Base-by-base conservation (phyloP, 2,797 vertebrate species). In the Trematomus bernacchii region DNA sequence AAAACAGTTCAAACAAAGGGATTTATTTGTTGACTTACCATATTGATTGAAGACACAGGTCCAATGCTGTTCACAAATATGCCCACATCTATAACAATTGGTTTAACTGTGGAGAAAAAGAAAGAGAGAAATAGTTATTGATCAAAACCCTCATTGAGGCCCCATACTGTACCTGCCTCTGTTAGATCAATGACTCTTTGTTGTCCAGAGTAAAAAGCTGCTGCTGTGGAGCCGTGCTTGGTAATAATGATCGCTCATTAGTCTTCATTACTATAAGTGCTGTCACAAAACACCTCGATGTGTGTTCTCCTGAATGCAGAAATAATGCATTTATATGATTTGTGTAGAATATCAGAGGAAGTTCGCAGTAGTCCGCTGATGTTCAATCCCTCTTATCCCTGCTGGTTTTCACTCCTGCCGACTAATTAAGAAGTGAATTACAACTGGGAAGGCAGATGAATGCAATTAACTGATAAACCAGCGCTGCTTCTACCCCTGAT, bases 41-140 rank as follows among this genome's bases (percentile, higher is more conserved):
- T 98, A 87, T 99, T 97, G 93, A 99, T 98, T n/a, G 98, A 99
- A 3, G 98, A 99, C 77, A 99, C 97, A 0, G 98, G 98, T 55
- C 98, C 97, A 47, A 99, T 99, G 94, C 97, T 99, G 95, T 99
- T 99, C 82, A 99, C 97, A 60, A 96, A 98, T 91, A 98, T 97
- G 93, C 97, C 97, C 50, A 99, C 97, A 40, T 98, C 97, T 64
- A 99, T 97, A 57, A 99, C 93, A 0, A 97, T 99, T 3, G 98
- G 97, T 91, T 97, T 98, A 72, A 96, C 98, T 99, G 95, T 77
- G 85, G 84, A 93, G 40, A 72, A 86, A 72, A 52, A 86, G 59
- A 83, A 90, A 85, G 71, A 87, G 43, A 16, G 53, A n/a, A 64
- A 58, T n/a, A 37, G 59, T 70, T n/a, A 85, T 21, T 48, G 57